A percentile compares a stretch with the other conserved stretches of the same genome.
phyloP scores from a whole-genome alignment of 2,888 invertebrate species.

The Mystacides longicornis region DNA sequence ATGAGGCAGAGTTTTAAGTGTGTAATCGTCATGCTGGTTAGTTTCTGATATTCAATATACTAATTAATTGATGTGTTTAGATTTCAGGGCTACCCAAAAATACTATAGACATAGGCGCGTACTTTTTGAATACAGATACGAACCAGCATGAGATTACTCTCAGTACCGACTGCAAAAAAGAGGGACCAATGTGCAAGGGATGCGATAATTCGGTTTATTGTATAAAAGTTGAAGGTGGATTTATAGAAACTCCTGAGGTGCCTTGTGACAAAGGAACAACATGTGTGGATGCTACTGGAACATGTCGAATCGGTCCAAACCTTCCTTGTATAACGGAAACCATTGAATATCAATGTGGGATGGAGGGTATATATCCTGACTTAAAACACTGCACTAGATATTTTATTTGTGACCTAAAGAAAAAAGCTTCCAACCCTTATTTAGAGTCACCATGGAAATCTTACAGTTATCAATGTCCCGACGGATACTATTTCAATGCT shows the following conservation, averaged over 20 bases:
- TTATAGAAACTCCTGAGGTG: too few relatives aligned
- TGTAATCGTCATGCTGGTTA: too few relatives aligned
- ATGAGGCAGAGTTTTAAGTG: too few relatives aligned
- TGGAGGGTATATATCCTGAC: conserved; percentile 19
- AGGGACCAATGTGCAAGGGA: not conserved
- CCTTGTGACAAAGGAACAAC: too few relatives aligned
- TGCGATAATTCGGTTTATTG: not conserved
- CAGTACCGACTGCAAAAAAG: not conserved
- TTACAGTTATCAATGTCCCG: not conserved
- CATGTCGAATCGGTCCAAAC: conserved; percentile 13
- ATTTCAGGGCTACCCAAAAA: not conserved
- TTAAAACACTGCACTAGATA: conserved; percentile 16
- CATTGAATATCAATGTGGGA: conserved; percentile 5
- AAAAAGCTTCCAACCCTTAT: too few relatives aligned
- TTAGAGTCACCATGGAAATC: too few relatives aligned
- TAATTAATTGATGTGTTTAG: too few relatives aligned
- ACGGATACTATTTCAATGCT: not conserved
- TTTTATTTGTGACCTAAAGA: conserved; percentile 14
- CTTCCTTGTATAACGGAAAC: conserved; percentile 5
- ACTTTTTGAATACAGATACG: not conserved
- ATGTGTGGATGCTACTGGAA: conserved; percentile 6
- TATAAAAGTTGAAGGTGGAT: too few relatives aligned
- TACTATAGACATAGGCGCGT: not conserved
- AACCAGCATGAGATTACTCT: too few relatives aligned
- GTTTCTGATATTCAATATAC: too few relatives aligned